These are phyloP conservation scores for Brachypalpus laphriformis DNA, from an alignment of 2,888 invertebrate species.

Conservation along the genomic window DNA sequence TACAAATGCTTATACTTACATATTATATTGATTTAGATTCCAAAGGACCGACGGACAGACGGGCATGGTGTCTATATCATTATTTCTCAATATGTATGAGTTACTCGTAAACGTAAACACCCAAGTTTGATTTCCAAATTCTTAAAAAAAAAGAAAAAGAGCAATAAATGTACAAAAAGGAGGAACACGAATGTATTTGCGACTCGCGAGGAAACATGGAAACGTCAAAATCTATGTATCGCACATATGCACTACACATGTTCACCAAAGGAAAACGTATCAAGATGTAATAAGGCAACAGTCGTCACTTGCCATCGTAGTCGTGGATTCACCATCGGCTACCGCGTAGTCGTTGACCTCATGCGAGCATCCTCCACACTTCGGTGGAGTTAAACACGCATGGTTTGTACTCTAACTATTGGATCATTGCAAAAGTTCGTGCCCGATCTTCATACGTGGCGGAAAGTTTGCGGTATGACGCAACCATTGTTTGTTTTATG, in stretches of 20 bases:
- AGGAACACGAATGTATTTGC: background rate
- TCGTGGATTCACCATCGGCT: slow-evolving; percentile 13
- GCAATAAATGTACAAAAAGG: background rate
- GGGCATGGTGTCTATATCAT: no score
- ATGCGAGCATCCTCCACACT: slow-evolving; percentile 37
- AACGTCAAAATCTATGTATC: background rate
- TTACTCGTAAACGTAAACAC: no score
- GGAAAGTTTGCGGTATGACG: no score
- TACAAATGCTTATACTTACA: no score
- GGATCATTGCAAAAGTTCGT: no score
- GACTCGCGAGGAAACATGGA: slow-evolving; percentile 2
- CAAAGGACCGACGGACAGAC: no score
- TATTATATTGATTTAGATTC: no score
- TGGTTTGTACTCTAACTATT: slow-evolving; percentile 38
- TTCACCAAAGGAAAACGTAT: background rate
- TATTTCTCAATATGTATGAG: no score
- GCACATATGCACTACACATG: slow-evolving; percentile 19
- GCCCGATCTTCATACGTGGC: no score
- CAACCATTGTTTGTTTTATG: no score
- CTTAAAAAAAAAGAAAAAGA: no score
- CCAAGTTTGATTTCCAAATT: no score
- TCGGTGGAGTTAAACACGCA: slow-evolving; percentile 21
- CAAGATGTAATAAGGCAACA: slow-evolving; percentile 26
- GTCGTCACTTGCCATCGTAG: slow-evolving; percentile 14
- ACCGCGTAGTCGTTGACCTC: slow-evolving; percentile 43